Evolutionary conservation across 2,888 invertebrate species (phyloP), one percentile per base, ranked within the genome.

Genomic region (Luffia ferchaultella): DNA sequence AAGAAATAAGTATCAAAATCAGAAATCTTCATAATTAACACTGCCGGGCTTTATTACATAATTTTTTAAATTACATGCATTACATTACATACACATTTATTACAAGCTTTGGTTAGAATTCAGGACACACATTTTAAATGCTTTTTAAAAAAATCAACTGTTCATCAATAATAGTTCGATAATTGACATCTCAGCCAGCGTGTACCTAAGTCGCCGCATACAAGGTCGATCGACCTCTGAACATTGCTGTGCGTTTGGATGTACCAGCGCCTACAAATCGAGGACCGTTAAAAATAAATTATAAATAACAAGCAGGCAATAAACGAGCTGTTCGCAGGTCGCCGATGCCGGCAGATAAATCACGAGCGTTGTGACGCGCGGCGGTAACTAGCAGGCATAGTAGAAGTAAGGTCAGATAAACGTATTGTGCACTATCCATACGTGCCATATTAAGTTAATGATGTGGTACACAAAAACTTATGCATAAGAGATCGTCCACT

Each of bases 231-330:
- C 50, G 45, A 48, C 42, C 46, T 50, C 40, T 19, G 46, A 20
- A 50, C 48, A 40, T 19, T 17, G 18, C 49, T 45, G 41, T 30
- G 43, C 45, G 30, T 18, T 45, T 42, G 19, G 49, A 16, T 20
- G 46, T 43, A 45, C 42, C 55, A 55, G 58, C 59, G 65, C 63
- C 68, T 71, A 78, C 76, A 74, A 79, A 80, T 79, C 73, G 69
- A 72, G 67, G 72, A 73, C 78, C 75, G 77, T 80, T 80, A 83
- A 82, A 83, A 82, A 79, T 80, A 83, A 80, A 82, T 82, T 80
- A 82, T 78, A 82, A 80, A 78, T 83, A 82, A 83, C 80, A 79
- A 83, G 74, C 73, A 66, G 69, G 72, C 76, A 75, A 77, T 78
- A 79, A 78, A 73, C 78, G 74, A 68, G 71, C 73, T 75, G 79